phyloP scores from a whole-genome alignment of 2,113 vertebrate species.

The Myrmecobius fasciatus region DNA sequence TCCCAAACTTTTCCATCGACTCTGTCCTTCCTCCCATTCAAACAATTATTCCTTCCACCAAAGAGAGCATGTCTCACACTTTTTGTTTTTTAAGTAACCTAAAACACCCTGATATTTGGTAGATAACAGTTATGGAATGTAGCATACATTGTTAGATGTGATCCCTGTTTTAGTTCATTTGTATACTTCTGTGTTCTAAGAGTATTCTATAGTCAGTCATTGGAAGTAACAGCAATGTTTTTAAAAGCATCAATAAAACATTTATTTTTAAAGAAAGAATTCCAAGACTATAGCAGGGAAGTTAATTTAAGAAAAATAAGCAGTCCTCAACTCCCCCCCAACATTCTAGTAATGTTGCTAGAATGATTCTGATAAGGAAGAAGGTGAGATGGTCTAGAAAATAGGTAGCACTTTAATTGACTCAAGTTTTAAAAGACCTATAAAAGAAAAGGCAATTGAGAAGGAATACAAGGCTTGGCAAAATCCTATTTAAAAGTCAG shows the following conservation, averaged over 20 bases:
- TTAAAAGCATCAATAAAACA: background rate
- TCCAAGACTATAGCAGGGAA: too few species aligned
- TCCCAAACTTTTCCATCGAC: background rate
- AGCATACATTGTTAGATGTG: background rate
- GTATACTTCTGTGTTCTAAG: background rate
- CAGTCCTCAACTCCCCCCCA: too few species aligned
- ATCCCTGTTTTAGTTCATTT: too few species aligned
- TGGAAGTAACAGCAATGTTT: background rate
- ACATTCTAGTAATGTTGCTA: too few species aligned
- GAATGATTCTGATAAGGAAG: too few species aligned
- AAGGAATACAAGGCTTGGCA: too few species aligned
- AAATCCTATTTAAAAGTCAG: too few species aligned
- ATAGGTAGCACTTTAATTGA: too few species aligned
- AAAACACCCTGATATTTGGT: background rate
- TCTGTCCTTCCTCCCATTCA: background rate
- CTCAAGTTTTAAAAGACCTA: too few species aligned
- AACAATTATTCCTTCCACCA: background rate
- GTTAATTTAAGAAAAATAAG: too few species aligned
- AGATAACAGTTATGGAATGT: background rate
- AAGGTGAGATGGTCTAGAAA: too few species aligned
- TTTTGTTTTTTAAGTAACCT: background rate
- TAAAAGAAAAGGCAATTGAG: too few species aligned
- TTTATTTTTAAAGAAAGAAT: background rate
- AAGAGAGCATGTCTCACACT: background rate
- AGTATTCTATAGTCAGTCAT: background rate